Evolutionary conservation across 2,797 vertebrate species (phyloP), one percentile per base, ranked within the genome.

Genomic region (Buphagus erythrorhynchus): DNA sequence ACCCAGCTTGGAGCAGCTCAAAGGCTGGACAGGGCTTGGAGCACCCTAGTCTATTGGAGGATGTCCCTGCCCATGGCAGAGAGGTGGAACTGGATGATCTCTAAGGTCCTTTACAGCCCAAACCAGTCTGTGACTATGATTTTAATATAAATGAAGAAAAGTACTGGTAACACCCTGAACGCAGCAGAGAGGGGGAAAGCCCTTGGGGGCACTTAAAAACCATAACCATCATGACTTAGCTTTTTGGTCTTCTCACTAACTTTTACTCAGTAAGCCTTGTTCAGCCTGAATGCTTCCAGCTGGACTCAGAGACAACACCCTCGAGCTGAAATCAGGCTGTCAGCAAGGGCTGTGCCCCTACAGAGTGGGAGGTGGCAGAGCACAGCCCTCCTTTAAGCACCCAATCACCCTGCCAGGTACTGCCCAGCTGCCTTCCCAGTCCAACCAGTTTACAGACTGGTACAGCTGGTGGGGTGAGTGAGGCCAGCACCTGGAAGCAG

Each of bases 381-480:
- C 43, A 35, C 21, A 22, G 5, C 11, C 9, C 40, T 35, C 2
- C 13, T 6, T 4, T 8, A 10, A 19, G 1, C 26, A 33, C 16
- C 17, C 38, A 28, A 1, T 11, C 16, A 28, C 7, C 26, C 4
- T 15, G 6, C 12, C 1, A 0, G 2, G 1, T 2, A 11, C 2
- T 2, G 6, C 5, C 3, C 16, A 25, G 2, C 6, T 19, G 2
- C 21, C 3, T 28, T 3, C 15, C 20, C 29, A 63, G 4, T 1
- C 7, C 14, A 36, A 15, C 48, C 31, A 33, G 15, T 0, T 19
- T 1, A 0, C 6, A 35, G 0, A 22, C 3, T 0, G 0, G 2
- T 3, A 5, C 4, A 25, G 16, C 16, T 6, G 11, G 21, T 13
- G 4, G 1, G 6, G 4, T 4, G 11, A 35, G 11, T 1, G 2